Conservation (phyloP, 2,888 invertebrate genomes). For the Polydrusus cervinus region DNA sequence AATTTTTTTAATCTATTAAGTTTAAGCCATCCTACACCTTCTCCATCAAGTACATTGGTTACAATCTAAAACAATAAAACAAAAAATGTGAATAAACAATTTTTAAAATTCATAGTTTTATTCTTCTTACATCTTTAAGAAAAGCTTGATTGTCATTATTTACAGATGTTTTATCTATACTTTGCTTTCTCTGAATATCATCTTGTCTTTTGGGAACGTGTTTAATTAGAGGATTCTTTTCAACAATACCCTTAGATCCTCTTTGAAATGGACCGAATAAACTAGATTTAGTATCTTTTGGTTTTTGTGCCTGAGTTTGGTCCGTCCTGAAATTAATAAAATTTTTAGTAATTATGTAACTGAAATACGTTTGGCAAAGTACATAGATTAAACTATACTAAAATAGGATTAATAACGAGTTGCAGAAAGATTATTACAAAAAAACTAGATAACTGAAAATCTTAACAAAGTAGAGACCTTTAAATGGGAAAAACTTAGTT, state of each 20-base stretch:
- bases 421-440: too few relatives aligned
- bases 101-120: not conserved
- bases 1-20: slow-evolving; percentile 92
- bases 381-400: too few relatives aligned
- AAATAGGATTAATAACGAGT: too few relatives aligned
- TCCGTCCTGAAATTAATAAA: slow-evolving; percentile 32
- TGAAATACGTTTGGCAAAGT: not conserved
- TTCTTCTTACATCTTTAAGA: slow-evolving; percentile 85
- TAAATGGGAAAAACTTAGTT: too few relatives aligned
- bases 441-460: too few relatives aligned
- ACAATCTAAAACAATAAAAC: slow-evolving; percentile 76
- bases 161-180: slow-evolving; percentile 81
- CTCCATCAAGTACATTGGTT: slow-evolving; percentile 89
- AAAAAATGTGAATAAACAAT: too few relatives aligned
- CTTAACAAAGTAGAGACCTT: too few relatives aligned
- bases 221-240: slow-evolving; percentile 90
- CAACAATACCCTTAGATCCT: slow-evolving; percentile 88
- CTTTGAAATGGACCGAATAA: slow-evolving; percentile 85
- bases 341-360: not conserved
- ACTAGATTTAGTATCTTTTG: slow-evolving; percentile 72
- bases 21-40: slow-evolving; percentile 98
- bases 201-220: slow-evolving; percentile 83
- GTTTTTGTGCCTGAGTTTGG: slow-evolving; percentile 63
- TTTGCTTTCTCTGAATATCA: slow-evolving; percentile 80
- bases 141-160: slow-evolving; percentile 95